A percentile compares a stretch with the other conserved stretches of the same genome.
Evolutionary conservation across 1,140 invertebrate genomes (phyloP).

Genomic region (Caenorhabditis briggsae): DNA sequence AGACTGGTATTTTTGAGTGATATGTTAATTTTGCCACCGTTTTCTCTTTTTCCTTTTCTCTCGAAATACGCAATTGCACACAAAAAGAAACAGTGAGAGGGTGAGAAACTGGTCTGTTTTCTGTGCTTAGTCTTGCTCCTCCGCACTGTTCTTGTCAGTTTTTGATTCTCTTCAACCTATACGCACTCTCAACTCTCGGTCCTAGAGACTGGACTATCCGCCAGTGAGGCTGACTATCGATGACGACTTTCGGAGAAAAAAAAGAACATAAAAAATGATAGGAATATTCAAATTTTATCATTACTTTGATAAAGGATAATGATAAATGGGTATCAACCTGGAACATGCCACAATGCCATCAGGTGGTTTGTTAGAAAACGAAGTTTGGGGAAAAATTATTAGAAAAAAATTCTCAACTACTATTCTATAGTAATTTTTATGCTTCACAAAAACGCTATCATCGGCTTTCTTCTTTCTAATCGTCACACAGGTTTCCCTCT

Average conservation of each 20-base stretch:
- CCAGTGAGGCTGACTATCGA: slow-evolving; percentile 5
- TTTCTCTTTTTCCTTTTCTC: background rate
- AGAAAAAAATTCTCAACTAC: too few relatives aligned
- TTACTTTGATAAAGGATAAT: too few relatives aligned
- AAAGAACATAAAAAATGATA: too few relatives aligned
- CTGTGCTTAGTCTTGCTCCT: slow-evolving; percentile 7
- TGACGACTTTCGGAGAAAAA: slow-evolving; percentile 10
- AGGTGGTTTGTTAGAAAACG: too few relatives aligned
- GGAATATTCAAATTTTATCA: too few relatives aligned
- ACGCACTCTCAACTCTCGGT: background rate
- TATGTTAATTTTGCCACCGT: background rate
- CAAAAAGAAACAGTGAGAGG: background rate
- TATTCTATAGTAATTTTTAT: background rate
- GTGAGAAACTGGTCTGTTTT: slow-evolving; percentile 45
- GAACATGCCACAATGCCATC: too few relatives aligned
- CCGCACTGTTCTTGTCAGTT: slow-evolving; percentile 33
- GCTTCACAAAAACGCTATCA: background rate
- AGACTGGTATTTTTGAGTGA: background rate
- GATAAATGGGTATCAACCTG: too few relatives aligned
- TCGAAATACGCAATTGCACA: background rate
- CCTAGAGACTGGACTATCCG: slow-evolving; percentile 18
- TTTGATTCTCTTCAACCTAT: slow-evolving; percentile 18
- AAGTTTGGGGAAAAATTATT: too few relatives aligned
- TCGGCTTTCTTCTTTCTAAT: slow-evolving; percentile 19
- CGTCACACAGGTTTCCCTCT: background rate